A percentile compares a stretch with the other conserved stretches of the same genome.
Evolutionary conservation across 2,888 invertebrate genomes (phyloP).

Genomic region (Panzeria rudis): DNA sequence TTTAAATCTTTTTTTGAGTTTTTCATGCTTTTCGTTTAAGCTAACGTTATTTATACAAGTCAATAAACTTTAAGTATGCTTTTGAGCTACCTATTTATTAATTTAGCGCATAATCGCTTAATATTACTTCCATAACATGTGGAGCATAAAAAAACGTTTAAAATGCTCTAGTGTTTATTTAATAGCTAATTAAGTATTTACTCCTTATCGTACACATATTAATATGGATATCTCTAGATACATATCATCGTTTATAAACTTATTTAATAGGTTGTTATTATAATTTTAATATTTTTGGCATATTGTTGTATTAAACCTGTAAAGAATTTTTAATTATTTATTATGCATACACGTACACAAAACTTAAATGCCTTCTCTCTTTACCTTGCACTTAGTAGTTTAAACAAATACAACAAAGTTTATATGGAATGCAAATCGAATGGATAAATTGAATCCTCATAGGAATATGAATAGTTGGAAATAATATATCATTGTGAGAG

Average conservation of each 20-base stretch:
- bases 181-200: constrained; percentile 15
- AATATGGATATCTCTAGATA: neutral
- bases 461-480: neutral
- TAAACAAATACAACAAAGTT: constrained; percentile 5
- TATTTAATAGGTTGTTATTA: constrained; percentile 36
- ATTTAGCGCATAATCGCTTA: constrained; percentile 6
- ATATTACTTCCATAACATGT: constrained; percentile 1
- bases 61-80: neutral
- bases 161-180: constrained; percentile 18
- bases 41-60: neutral
- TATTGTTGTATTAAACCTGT: constrained; percentile 39
- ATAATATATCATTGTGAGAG: no score
- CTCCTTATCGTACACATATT: neutral
- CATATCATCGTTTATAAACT: neutral
- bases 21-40: no score
- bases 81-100: neutral
- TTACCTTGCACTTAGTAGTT: neutral
- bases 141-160: constrained; percentile 6
- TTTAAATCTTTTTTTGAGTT: no score
- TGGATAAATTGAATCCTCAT: constrained; percentile 26
- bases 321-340: constrained; percentile 61
- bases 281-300: constrained; percentile 43
- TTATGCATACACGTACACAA: neutral
- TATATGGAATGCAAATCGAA: neutral
- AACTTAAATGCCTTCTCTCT: neutral